These are phyloP conservation scores for Eidolon helvum DNA, from an alignment of 2,113 vertebrate genomes.

Conservation along the genomic window DNA sequence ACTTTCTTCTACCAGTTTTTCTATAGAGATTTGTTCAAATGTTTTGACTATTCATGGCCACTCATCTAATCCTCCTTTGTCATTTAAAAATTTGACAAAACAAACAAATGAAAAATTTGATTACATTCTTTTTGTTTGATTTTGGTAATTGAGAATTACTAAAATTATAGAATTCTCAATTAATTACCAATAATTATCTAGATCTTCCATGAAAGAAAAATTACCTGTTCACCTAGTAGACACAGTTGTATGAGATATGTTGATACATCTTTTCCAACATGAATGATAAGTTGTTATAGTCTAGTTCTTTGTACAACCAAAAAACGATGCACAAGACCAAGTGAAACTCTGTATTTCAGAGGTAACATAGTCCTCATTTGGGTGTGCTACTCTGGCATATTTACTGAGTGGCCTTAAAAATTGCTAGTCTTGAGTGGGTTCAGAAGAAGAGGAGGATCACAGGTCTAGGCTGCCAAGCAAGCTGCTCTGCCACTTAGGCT, in stretches of 20 bases:
- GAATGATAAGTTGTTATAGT: neutral
- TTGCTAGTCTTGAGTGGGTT: neutral
- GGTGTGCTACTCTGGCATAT: neutral
- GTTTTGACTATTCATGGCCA: neutral
- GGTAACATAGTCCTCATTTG: neutral
- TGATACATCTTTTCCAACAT: neutral
- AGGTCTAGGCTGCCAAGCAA: neutral
- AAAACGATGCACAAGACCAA: neutral
- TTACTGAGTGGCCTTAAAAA: neutral
- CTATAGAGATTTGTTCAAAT: neutral
- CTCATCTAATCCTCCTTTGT: neutral
- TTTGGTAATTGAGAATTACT: neutral
- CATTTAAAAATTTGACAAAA: neutral
- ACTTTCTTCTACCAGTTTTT: neutral
- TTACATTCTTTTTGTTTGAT: neutral
- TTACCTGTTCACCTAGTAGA: neutral
- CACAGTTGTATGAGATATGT: neutral
- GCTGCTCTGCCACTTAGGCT: neutral
- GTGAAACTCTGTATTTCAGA: neutral
- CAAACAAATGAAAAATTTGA: neutral
- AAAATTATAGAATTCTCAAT: neutral
- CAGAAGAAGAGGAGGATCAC: neutral
- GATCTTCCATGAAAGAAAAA: neutral
- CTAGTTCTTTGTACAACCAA: neutral
- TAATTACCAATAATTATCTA: neutral